These are phyloP conservation scores for Tetragnatha montana DNA, from an alignment of 2,888 invertebrate species.

Conservation along the genomic window DNA sequence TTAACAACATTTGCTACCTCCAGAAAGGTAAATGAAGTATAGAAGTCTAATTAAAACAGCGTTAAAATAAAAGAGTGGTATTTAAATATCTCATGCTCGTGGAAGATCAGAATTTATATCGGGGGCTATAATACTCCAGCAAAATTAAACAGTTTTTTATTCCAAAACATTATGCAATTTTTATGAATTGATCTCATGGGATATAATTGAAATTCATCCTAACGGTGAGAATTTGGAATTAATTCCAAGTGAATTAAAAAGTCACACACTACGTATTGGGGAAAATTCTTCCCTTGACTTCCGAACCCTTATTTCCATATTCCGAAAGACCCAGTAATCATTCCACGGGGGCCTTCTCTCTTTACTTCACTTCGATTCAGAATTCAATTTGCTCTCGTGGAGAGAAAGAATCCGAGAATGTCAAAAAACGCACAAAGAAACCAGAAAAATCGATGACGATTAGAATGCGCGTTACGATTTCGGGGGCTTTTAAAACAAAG, in stretches of 20 bases:
- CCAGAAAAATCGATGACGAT: slow-evolving; percentile 42
- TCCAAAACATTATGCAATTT: not conserved
- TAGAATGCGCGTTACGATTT: slow-evolving; percentile 25
- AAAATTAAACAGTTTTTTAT: not conserved
- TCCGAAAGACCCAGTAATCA: slow-evolving; percentile 33
- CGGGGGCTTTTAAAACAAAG: slow-evolving; percentile 44
- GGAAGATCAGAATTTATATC: not conserved
- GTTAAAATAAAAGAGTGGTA: too few species aligned
- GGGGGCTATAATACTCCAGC: not conserved
- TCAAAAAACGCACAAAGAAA: slow-evolving; percentile 26
- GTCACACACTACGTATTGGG: not conserved
- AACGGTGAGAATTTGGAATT: not conserved
- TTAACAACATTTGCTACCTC: too few species aligned
- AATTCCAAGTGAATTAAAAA: not conserved
- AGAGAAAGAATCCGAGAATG: slow-evolving; percentile 20
- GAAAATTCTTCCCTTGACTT: slow-evolving; percentile 12
- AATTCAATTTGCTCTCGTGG: slow-evolving; percentile 50
- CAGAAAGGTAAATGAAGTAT: too few species aligned
- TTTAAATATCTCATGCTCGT: too few species aligned
- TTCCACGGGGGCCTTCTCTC: not conserved
- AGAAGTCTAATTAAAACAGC: too few species aligned
- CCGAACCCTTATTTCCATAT: slow-evolving; percentile 36
- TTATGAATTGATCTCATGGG: not conserved
- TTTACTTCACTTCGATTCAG: slow-evolving; percentile 4
- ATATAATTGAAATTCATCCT: not conserved